Base-by-base conservation (phyloP, 1,140 invertebrate species). In the Drosophila rufa region DNA sequence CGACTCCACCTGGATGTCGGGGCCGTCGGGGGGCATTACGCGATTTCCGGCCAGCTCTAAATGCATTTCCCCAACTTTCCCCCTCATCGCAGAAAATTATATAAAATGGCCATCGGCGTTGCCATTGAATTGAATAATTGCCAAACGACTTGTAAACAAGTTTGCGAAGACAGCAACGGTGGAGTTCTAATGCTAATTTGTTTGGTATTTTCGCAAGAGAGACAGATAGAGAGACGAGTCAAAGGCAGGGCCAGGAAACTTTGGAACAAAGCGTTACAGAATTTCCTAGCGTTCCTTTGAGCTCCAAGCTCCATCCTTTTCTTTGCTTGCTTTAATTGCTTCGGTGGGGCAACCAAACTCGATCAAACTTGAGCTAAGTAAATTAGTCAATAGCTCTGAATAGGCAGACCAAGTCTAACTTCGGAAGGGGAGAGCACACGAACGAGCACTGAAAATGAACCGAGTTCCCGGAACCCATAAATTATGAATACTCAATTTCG, bases 91-190 rank as follows among this genome's bases (percentile, higher is more conserved):
- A 61, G 62, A 64, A 68, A 64, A 82, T 79, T 87, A 86, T 65
- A 79, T 73, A 76, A 79, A 71, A 79, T 55, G 61, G 51, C 61
- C 61, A 68, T 27, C 60, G 79, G 69, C 69, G 79, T 68, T 64
- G 69, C 75, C 66, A 76, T 82, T 76, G 70, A 82, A 82, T 87
- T 87, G 69, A 87, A 82, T 86, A 86, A 86, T 86, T 86, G 82
- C 80, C 80, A 79, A 86, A 79, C 83, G 79, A 87, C 67, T 87
- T 73, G 83, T 80, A 82, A 86, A 87, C 76, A 86, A 82, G 75
- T 76, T 79, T 15, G 50, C 27, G 12, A 61, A 74, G 53, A 78
- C 62, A 53, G 40, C 59, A 12, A 43, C 43, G 50, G 48, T 25
- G 47, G 47, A 61, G 48, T 40, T 51, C 60, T 66, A 86, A 85